Evolutionary conservation across 2,113 vertebrate genomes (phyloP).

Genomic region (Muscicapa adusta): DNA sequence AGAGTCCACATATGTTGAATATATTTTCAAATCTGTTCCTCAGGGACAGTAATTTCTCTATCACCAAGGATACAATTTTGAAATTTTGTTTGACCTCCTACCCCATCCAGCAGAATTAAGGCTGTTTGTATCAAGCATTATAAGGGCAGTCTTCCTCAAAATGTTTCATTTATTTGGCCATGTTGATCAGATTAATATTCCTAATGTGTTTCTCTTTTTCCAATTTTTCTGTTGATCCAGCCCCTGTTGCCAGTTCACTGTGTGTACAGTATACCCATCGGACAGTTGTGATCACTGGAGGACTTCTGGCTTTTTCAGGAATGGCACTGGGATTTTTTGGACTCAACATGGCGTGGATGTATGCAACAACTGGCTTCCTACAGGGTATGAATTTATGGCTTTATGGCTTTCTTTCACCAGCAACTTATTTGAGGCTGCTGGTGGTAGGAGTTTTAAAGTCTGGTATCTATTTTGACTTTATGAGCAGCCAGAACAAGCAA

Average conservation of each 20-base stretch:
- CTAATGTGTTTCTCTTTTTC: neutral
- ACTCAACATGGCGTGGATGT: slow-evolving; percentile 44
- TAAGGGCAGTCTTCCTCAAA: neutral
- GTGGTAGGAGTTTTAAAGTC: neutral
- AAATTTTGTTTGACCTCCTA: neutral
- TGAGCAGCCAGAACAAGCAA: neutral
- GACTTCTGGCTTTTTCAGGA: slow-evolving; percentile 45
- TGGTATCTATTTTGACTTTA: neutral
- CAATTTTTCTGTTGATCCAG: neutral
- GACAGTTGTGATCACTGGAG: slow-evolving; percentile 34
- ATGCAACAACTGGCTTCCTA: slow-evolving; percentile 15
- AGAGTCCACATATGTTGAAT: neutral
- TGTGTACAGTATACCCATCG: slow-evolving; percentile 18
- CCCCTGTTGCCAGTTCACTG: slow-evolving; percentile 38
- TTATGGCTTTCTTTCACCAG: neutral
- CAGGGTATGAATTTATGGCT: slow-evolving; percentile 18
- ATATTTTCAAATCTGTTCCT: neutral
- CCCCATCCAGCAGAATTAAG: neutral
- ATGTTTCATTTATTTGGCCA: neutral
- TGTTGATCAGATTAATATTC: neutral
- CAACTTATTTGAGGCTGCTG: neutral
- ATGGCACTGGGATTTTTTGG: slow-evolving; percentile 50
- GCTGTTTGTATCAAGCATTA: neutral
- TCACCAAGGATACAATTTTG: neutral
- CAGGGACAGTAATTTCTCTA: neutral